A percentile compares a stretch with the other conserved stretches of the same genome.
phyloP scores from a whole-genome alignment of 2,113 vertebrate genomes.

The Petroica traversi region DNA sequence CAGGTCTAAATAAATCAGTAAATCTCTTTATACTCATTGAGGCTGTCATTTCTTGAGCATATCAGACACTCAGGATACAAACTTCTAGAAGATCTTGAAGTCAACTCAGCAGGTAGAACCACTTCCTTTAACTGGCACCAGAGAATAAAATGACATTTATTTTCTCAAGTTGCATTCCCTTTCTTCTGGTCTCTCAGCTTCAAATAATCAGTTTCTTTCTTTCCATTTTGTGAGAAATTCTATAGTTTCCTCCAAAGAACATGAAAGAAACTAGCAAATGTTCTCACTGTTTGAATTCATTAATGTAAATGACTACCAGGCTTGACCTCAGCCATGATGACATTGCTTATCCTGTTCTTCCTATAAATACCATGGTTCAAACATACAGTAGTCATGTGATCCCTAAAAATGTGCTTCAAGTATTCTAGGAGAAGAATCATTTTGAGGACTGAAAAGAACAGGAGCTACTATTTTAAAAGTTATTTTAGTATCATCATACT shows the following conservation, averaged over 20 bases:
- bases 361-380: not conserved
- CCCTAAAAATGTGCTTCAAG: not conserved
- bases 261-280: not conserved
- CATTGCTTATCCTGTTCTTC: not conserved
- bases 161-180: not conserved
- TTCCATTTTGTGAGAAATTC: not conserved
- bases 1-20: not conserved
- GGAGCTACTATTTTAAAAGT: not conserved
- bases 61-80: not conserved
- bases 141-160: not conserved
- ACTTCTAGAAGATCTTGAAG: not conserved
- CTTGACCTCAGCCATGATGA: not conserved
- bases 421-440: not conserved
- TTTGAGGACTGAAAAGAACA: not conserved
- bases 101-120: not conserved
- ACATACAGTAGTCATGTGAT: not conserved
- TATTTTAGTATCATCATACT: not conserved
- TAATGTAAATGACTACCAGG: not conserved
- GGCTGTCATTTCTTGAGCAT: not conserved
- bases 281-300: rapidly evolving
- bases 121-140: not conserved
- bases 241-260: not conserved
- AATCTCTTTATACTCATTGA: not conserved
- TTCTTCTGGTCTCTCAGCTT: not conserved
- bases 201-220: not conserved